These are phyloP conservation scores for Petrolisthes cinctipes DNA, from an alignment of 2,888 invertebrate species.

Conservation along the genomic window DNA sequence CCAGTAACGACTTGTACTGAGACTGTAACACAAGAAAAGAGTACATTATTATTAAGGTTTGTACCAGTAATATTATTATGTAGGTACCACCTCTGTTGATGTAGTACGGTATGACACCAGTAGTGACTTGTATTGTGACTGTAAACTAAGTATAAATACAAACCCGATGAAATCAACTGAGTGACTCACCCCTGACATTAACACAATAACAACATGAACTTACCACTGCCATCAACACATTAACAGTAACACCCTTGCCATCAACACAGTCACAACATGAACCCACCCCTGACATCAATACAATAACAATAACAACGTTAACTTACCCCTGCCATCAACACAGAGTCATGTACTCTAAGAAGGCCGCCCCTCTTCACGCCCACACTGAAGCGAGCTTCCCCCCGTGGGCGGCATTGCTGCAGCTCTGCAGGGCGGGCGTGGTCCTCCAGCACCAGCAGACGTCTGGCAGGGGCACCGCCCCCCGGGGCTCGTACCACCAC, in stretches of 20 bases:
- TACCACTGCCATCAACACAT: too few relatives aligned
- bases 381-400: conserved; percentile 84
- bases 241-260: too few relatives aligned
- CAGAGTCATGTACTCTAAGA: conserved; percentile 91
- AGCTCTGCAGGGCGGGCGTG: conserved; percentile 90
- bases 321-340: conserved; percentile 79
- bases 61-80: not conserved
- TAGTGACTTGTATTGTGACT: conserved; percentile 90
- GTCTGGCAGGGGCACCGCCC: conserved; percentile 74
- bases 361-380: conserved; percentile 74
- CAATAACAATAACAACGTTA: too few relatives aligned
- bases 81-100: conserved; percentile 79
- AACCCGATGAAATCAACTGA: not conserved
- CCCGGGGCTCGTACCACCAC: conserved; percentile 77
- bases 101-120: conserved; percentile 90
- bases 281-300: too few relatives aligned
- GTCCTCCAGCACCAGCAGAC: conserved; percentile 86
- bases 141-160: conserved; percentile 6
- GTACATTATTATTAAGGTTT: not conserved
- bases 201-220: too few relatives aligned
- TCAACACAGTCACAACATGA: too few relatives aligned
- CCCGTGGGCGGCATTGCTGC: conserved; percentile 93
- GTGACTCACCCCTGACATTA: not conserved
- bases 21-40: conserved; percentile 71
- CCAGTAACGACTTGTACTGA: conserved; percentile 90